Percentiles rank a stretch among this genome's conserved stretches.
Conservation (phyloP, 1,140 invertebrate genomes). For the Araneus ventricosus region DNA sequence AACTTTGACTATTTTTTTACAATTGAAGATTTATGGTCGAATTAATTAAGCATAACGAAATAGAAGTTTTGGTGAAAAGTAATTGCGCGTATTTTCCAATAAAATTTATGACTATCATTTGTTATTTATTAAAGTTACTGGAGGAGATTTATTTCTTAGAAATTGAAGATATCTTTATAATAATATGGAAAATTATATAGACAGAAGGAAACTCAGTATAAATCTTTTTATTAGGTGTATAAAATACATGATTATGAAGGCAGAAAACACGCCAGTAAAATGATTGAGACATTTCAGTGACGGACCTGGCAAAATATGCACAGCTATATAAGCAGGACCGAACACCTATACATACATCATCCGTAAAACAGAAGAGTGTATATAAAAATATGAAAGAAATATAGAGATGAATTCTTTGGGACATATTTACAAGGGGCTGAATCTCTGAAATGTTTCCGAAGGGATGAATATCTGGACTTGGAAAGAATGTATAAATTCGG, state of each 20-base stretch:
- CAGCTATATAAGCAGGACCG: conserved; percentile 51
- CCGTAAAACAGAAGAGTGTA: conserved; percentile 21
- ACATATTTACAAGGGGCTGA: conserved; percentile 62
- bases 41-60: too few relatives aligned
- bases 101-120: too few relatives aligned
- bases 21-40: too few relatives aligned
- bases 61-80: too few relatives aligned
- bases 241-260: conserved; percentile 69
- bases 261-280: background rate
- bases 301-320: conserved; percentile 49
- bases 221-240: conserved; percentile 57
- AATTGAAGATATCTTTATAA: background rate
- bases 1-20: too few relatives aligned
- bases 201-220: background rate
- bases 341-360: conserved; percentile 10
- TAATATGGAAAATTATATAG: background rate
- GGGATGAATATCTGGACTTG: background rate
- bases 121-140: too few relatives aligned
- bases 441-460: conserved; percentile 1
- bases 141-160: too few relatives aligned
- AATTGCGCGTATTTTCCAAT: too few relatives aligned
- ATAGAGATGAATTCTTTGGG: conserved; percentile 58
- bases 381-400: conserved; percentile 13
- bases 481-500: background rate
- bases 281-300: background rate